These are phyloP conservation scores for Dolomedes plantarius DNA, from an alignment of 2,888 invertebrate species.

Conservation along the genomic window DNA sequence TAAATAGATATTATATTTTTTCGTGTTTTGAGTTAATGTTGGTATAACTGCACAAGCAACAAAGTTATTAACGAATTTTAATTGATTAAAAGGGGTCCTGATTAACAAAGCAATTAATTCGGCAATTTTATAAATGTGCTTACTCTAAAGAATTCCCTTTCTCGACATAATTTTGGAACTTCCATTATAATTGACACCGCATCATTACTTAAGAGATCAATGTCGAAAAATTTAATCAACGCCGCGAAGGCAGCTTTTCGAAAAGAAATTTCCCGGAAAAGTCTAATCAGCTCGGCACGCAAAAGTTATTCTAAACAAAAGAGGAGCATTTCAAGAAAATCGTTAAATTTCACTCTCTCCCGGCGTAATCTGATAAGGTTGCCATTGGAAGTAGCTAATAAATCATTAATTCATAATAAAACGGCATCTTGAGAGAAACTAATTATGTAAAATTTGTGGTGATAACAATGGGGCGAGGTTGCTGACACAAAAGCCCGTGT, in stretches of 20 bases:
- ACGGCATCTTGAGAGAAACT: slow-evolving; percentile 1
- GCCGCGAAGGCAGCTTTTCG: neutral
- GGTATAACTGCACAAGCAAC: no score
- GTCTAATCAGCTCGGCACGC: neutral
- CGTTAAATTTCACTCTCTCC: neutral
- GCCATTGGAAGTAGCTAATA: slow-evolving; percentile 1
- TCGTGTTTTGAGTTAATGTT: no score
- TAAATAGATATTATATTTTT: no score
- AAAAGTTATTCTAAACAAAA: neutral
- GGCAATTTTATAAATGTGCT: no score
- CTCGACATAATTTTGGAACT: neutral
- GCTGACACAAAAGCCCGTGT: neutral
- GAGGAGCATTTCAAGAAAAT: slow-evolving; percentile 8
- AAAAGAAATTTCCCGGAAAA: neutral
- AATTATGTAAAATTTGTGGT: neutral
- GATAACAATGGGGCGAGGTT: neutral
- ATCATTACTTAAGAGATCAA: neutral
- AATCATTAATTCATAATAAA: slow-evolving; percentile 2
- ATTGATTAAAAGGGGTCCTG: no score
- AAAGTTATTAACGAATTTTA: no score
- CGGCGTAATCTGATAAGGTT: neutral
- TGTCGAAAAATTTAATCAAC: neutral
- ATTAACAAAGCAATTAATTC: no score
- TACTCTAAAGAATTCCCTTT: no score
- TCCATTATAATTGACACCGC: neutral